Evolutionary conservation across 2,888 invertebrate genomes (phyloP), one percentile per base, ranked within the genome.

Genomic region (Apotomis turbidana): DNA sequence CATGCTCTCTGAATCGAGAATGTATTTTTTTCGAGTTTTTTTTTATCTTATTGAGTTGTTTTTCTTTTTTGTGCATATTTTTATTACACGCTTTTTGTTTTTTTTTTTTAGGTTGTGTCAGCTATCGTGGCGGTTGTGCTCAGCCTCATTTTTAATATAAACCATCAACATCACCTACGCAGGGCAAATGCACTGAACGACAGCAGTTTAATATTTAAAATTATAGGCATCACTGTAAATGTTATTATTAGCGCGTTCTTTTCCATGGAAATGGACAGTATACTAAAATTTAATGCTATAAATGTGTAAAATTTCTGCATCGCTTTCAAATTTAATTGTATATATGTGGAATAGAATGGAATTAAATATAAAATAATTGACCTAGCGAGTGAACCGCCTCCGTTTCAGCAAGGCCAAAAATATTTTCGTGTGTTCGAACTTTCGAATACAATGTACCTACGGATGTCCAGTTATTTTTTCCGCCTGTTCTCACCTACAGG

Each of bases 121-220:
- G 95, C 95, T 44, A 85, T 95, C 67, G 90, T 95, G 51, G 95
- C 94, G 73, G 90, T 95, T 59, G 82, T 95, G 60, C 91, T 96
- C 75, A 94, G 95, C 78, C 90, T 94, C 64, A 90, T 93, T 75
- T 90, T 94, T 80, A 94, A 96, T 86, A 95, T 96, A 78, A 96
- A 96, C 86, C 94, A 94, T 74, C 89, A 93, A 74, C 88, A 91
- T 12, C 94, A 95, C 74, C 95, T 94, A 63, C 88, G 90, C n/a
- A 92, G 88, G 75, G 95, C 95, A 0, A 94, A 95, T 77, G 84
- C 93, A 67, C 88, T 95, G 74, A 96, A 96, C 83, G 95, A 96
- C 80, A 84, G 94, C 12, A 93, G 94, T 76, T 86, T 96, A 64
- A 85, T 91, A 38, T 87, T 95, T 75, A 95, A 95, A 88, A 86